A percentile compares a stretch with the other conserved stretches of the same genome.
phyloP scores from a whole-genome alignment of 2,888 invertebrate genomes.

The Polietes domitor region DNA sequence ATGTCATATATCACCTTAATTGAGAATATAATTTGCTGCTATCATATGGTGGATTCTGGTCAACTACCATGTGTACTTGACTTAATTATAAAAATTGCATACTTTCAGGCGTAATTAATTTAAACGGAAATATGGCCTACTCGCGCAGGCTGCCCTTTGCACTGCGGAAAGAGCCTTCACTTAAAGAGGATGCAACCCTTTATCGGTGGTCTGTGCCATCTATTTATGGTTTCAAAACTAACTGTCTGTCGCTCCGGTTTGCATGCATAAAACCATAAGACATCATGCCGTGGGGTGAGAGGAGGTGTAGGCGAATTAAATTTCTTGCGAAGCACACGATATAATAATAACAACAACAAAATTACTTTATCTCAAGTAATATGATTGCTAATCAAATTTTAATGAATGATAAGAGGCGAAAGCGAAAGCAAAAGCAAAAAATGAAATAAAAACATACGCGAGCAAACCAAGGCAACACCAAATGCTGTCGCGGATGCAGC shows the following conservation, averaged over 20 bases:
- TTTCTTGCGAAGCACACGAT: neutral
- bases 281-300: too few relatives aligned
- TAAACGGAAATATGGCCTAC: neutral
- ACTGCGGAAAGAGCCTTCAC: neutral
- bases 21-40: too few relatives aligned
- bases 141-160: neutral
- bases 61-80: too few relatives aligned
- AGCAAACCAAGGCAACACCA: neutral
- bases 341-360: conserved; percentile 28
- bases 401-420: conserved; percentile 40
- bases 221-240: conserved; percentile 12
- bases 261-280: neutral
- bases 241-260: neutral
- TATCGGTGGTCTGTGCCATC: neutral
- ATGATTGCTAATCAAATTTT: conserved; percentile 47
- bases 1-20: too few relatives aligned
- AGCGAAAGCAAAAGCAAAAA: neutral
- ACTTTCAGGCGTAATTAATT: neutral
- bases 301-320: neutral
- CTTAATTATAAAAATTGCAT: neutral
- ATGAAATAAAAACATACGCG: conserved; percentile 3
- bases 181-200: neutral
- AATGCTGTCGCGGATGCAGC: neutral
- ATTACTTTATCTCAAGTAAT: conserved; percentile 32
- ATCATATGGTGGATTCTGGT: too few relatives aligned